Evolutionary conservation across 2,797 vertebrate genomes (phyloP).

Genomic region (Falco concolor): DNA sequence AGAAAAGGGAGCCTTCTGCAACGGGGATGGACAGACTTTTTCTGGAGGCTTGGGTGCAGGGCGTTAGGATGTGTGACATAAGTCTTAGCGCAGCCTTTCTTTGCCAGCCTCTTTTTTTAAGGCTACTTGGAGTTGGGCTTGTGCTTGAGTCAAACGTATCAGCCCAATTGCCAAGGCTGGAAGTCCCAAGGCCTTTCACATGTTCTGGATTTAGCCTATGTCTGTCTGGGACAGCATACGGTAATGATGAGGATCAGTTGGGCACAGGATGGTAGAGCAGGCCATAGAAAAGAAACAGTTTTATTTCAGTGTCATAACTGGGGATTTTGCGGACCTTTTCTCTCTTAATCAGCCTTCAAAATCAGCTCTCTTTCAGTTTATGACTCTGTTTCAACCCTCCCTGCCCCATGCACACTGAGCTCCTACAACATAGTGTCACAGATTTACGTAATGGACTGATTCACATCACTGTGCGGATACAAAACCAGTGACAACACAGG

Average conservation of each 20-base stretch:
- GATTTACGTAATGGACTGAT: not conserved
- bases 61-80: not conserved
- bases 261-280: not conserved
- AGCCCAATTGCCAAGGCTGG: not conserved
- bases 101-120: not conserved
- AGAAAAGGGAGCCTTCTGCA: not conserved
- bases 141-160: not conserved
- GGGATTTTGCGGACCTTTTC: slow-evolving; percentile 9
- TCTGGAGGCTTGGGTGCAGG: not conserved
- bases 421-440: not conserved
- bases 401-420: accelerated
- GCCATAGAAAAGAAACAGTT: not conserved
- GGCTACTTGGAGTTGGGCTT: not conserved
- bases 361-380: not conserved
- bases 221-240: not conserved
- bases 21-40: not conserved
- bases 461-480: accelerated
- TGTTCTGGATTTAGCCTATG: slow-evolving; percentile 21
- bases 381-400: not conserved
- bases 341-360: not conserved
- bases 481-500: not conserved
- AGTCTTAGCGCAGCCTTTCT: not conserved
- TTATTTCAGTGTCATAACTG: not conserved
- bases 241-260: not conserved
- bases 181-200: slow-evolving; percentile 1